A percentile compares a stretch with the other conserved stretches of the same genome.
Conservation (phyloP, 2,113 vertebrate genomes). For the Henicopernis longicauda region DNA sequence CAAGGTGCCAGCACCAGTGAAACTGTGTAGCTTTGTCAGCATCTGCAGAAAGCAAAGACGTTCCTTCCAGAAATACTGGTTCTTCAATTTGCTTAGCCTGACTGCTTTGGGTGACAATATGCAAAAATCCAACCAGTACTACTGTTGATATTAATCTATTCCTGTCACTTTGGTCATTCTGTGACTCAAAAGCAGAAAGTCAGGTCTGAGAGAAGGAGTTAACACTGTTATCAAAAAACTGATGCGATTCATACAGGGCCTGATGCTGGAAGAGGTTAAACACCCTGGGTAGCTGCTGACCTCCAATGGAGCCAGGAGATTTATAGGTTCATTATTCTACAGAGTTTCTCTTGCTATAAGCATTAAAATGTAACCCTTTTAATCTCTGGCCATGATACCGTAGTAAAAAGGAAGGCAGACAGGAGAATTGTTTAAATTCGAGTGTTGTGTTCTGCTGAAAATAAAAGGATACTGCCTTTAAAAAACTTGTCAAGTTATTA, state of each 20-base stretch:
- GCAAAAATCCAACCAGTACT: not conserved
- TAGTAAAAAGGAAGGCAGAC: not conserved
- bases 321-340: not conserved
- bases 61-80: not conserved
- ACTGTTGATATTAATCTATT: not conserved
- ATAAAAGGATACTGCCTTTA: not conserved
- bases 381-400: not conserved
- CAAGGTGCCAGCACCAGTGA: not conserved
- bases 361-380: not conserved
- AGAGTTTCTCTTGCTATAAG: not conserved
- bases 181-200: not conserved
- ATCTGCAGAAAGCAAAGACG: not conserved
- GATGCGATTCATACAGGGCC: not conserved
- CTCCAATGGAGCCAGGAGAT: not conserved
- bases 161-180: not conserved
- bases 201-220: not conserved
- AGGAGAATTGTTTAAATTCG: not conserved
- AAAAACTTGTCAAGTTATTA: not conserved
- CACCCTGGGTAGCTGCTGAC: not conserved
- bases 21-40: not conserved
- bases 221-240: not conserved
- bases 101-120: not conserved
- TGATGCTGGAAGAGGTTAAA: not conserved
- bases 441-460: not conserved
- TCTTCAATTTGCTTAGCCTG: not conserved